Percentiles rank a stretch among this genome's conserved stretches.
phyloP scores from a whole-genome alignment of 2,888 invertebrate species.

The Arrhopalites spinosus region DNA sequence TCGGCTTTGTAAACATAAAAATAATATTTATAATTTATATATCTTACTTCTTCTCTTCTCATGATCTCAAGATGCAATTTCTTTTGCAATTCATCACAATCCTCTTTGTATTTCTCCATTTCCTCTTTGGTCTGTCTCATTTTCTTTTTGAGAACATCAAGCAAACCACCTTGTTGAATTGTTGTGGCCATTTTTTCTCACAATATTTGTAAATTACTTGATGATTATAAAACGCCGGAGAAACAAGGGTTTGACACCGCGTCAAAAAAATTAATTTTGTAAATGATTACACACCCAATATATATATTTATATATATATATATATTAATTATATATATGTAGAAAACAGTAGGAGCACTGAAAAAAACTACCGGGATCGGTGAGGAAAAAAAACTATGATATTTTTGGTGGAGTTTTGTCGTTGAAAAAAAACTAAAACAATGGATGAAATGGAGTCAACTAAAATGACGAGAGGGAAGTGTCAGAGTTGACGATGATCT shows the following conservation, averaged over 20 bases:
- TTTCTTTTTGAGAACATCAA: constrained; percentile 99
- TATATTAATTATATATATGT: background rate
- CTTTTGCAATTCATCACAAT: constrained; percentile 94
- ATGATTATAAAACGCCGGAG: too few species aligned
- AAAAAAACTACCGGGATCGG: background rate
- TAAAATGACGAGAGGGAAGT: background rate
- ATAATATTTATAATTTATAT: background rate
- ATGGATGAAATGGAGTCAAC: too few species aligned
- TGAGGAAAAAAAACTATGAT: background rate
- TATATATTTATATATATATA: background rate
- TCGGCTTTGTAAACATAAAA: background rate
- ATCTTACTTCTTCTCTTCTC: constrained; percentile 97
- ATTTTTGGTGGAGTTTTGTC: background rate
- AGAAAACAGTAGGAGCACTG: background rate
- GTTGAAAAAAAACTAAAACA: too few species aligned
- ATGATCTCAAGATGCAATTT: constrained; percentile 93
- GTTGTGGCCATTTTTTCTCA: constrained; percentile 76
- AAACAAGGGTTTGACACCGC: background rate
- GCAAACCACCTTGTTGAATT: constrained; percentile 88
- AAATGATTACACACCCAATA: too few species aligned
- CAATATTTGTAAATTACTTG: constrained; percentile 8
- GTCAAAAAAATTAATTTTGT: background rate
- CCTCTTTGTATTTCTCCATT: constrained; percentile 98
- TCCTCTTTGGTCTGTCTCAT: constrained; percentile 99
- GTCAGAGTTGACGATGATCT: constrained; percentile 3